A percentile compares a stretch with the other conserved stretches of the same genome.
Evolutionary conservation across 2,113 vertebrate species (phyloP).

Genomic region (Axis porcinus): DNA sequence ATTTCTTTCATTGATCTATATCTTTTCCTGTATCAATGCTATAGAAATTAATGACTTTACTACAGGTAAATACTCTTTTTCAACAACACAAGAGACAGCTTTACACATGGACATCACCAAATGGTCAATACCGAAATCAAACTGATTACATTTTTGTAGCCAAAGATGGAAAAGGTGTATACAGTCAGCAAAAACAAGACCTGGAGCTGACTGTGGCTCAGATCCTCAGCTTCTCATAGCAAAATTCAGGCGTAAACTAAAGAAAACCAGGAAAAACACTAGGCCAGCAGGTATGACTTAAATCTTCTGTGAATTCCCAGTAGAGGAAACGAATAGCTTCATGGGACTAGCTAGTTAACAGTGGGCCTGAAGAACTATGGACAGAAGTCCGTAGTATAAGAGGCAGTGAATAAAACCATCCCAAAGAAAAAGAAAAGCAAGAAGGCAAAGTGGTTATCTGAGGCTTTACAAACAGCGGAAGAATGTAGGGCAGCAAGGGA

Average conservation of each 20-base stretch:
- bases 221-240: too few species aligned
- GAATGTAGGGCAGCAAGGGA: background rate
- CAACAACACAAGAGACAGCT: too few species aligned
- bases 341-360: background rate
- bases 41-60: background rate
- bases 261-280: too few species aligned
- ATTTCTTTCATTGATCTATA: background rate
- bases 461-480: background rate
- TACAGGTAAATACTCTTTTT: too few species aligned
- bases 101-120: too few species aligned
- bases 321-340: fast-evolving
- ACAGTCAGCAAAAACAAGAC: too few species aligned
- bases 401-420: background rate
- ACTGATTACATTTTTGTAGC: too few species aligned
- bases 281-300: too few species aligned
- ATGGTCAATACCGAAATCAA: too few species aligned
- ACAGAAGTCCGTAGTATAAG: background rate
- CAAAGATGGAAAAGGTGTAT: too few species aligned
- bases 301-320: fast-evolving
- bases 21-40: background rate
- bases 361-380: background rate
- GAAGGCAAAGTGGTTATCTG: background rate
- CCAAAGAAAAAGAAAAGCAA: background rate
- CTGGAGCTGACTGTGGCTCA: too few species aligned
- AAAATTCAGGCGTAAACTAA: too few species aligned